Percentiles rank a stretch among this genome's conserved stretches.
Conservation (phyloP, 2,113 vertebrate genomes). For the Salvelinus alpinus region DNA sequence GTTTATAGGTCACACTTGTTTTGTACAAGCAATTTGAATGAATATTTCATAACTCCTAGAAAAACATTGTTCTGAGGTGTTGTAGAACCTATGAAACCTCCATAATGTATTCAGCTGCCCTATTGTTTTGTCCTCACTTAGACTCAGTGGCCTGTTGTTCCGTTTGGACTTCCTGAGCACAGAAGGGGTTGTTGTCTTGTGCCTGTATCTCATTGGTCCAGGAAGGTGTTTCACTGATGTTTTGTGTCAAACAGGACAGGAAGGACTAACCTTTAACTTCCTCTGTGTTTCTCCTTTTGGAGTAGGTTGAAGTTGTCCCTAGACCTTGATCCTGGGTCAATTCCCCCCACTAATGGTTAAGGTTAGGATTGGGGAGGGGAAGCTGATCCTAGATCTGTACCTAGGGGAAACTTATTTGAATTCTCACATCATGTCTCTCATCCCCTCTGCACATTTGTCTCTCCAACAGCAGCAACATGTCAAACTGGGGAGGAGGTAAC, state of each 20-base stretch:
- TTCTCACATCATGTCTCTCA: neutral
- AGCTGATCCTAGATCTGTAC: too few relatives aligned
- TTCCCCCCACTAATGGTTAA: too few relatives aligned
- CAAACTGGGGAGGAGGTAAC: conserved; percentile 95
- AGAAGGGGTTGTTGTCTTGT: neutral
- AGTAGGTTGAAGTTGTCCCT: neutral
- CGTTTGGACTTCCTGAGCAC: neutral
- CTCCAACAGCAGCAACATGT: conserved; percentile 74
- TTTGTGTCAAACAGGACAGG: neutral
- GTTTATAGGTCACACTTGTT: neutral
- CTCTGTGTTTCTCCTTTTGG: neutral
- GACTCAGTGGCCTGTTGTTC: neutral
- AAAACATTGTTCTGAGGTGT: neutral
- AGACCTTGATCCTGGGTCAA: too few relatives aligned
- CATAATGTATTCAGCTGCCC: neutral
- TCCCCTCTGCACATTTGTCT: conserved; percentile 18
- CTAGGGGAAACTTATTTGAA: too few relatives aligned
- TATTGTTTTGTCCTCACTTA: neutral
- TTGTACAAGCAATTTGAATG: neutral
- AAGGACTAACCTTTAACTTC: neutral
- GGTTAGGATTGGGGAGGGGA: too few relatives aligned
- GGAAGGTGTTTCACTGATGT: neutral
- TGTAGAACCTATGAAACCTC: neutral
- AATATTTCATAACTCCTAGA: neutral
- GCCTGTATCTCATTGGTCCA: conserved; percentile 2